A percentile compares a stretch with the other conserved stretches of the same genome.
Evolutionary conservation across 2,113 vertebrate genomes (phyloP).

Genomic region (Gobiocypris rarus): DNA sequence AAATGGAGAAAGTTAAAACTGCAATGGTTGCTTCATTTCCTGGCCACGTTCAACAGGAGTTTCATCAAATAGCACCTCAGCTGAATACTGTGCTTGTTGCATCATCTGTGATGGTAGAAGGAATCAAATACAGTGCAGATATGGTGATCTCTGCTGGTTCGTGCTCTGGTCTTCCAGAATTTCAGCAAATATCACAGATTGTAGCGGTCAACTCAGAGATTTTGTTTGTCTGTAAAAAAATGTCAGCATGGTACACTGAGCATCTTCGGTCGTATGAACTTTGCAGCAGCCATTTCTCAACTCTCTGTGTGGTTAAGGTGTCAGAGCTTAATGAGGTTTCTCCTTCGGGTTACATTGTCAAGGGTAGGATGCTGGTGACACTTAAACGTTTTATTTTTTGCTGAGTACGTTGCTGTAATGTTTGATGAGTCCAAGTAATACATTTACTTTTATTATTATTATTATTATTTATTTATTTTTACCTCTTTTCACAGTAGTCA

Average conservation of each 20-base stretch:
- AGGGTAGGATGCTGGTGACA: neutral
- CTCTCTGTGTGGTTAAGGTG: conserved; percentile 23
- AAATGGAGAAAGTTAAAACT: too few species aligned
- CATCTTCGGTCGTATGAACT: conserved; percentile 44
- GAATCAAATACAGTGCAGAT: conserved; percentile 31
- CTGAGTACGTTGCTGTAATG: neutral
- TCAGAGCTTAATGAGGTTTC: conserved; percentile 46
- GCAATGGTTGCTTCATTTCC: too few species aligned
- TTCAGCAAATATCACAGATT: conserved; percentile 45
- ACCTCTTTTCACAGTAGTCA: too few species aligned
- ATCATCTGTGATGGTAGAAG: conserved; percentile 37
- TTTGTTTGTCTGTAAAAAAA: too few species aligned
- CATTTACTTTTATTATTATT: too few species aligned
- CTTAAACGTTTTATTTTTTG: neutral
- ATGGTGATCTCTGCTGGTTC: conserved; percentile 42
- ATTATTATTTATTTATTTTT: too few species aligned
- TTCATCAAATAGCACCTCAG: too few species aligned
- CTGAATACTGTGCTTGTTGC: too few species aligned
- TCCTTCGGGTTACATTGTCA: conserved; percentile 31
- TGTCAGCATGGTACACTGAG: conserved; percentile 47
- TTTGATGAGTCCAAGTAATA: too few species aligned
- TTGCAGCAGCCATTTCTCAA: conserved; percentile 11
- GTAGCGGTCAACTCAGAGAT: conserved; percentile 47
- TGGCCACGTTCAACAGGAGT: too few species aligned
- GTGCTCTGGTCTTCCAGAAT: conserved; percentile 44